Conservation (phyloP, 1,140 invertebrate genomes). For the Hirudo medicinalis region DNA sequence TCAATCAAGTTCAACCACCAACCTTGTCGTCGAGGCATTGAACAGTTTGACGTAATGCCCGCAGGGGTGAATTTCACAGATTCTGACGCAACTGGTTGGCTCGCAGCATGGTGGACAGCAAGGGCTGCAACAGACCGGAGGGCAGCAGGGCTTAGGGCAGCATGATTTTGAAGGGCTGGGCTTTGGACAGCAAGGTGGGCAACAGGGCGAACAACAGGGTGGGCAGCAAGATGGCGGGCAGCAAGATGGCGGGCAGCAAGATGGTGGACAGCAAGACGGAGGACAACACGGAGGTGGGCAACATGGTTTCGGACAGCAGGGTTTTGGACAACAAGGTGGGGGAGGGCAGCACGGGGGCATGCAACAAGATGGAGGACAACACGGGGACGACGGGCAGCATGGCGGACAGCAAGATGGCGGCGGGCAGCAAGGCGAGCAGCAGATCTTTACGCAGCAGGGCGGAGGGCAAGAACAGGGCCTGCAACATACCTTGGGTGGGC, state of each 20-base stretch:
- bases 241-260: not conserved
- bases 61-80: conserved; percentile 34
- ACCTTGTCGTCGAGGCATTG: conserved; percentile 34
- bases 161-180: not conserved
- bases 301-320: not conserved
- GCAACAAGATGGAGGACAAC: not conserved
- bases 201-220: not conserved
- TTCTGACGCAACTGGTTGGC: not conserved
- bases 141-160: not conserved
- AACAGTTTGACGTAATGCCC: conserved; percentile 36
- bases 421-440: too few relatives aligned
- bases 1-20: conserved; percentile 3
- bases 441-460: too few relatives aligned
- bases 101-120: not conserved
- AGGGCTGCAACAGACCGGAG: not conserved
- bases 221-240: not conserved
- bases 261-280: not conserved
- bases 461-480: too few relatives aligned
- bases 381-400: not conserved
- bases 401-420: not conserved
- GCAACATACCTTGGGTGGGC: too few relatives aligned
- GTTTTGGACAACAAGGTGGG: not conserved
- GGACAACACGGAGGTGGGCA: not conserved
- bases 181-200: conserved; percentile 4
- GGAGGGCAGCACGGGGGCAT: not conserved